These are phyloP conservation scores for Erpetoichthys calabaricus DNA, from an alignment of 2,797 vertebrate species.

Conservation along the genomic window DNA sequence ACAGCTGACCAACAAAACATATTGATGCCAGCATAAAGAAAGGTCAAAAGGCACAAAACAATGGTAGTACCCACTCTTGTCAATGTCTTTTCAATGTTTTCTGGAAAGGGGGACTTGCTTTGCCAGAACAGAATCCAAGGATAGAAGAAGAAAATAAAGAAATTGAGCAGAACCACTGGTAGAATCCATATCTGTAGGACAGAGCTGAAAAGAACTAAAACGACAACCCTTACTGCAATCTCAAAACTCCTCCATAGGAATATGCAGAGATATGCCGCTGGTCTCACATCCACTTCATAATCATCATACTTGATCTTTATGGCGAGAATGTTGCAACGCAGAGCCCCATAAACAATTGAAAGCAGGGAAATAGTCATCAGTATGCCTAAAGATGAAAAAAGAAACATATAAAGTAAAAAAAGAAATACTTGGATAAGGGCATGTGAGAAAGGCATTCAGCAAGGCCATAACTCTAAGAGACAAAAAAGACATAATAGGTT, in stretches of 20 bases:
- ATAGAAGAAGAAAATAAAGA: slow-evolving; percentile 73
- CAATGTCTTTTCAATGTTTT: slow-evolving; percentile 89
- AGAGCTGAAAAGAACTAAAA: slow-evolving; percentile 88
- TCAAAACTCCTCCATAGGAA: slow-evolving; percentile 93
- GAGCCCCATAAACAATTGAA: slow-evolving; percentile 88
- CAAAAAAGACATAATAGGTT: no score
- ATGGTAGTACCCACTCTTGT: slow-evolving; percentile 79
- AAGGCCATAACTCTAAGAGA: no score
- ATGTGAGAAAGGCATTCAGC: background rate
- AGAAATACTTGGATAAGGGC: slow-evolving; percentile 3
- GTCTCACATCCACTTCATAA: slow-evolving; percentile 72
- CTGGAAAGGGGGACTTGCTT: slow-evolving; percentile 79
- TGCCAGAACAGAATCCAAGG: slow-evolving; percentile 88
- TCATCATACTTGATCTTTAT: slow-evolving; percentile 95
- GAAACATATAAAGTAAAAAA: slow-evolving; percentile 19
- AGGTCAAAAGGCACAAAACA: slow-evolving; percentile 79
- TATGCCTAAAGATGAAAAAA: slow-evolving; percentile 50
- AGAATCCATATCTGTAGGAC: slow-evolving; percentile 81
- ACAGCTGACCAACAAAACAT: slow-evolving; percentile 98
- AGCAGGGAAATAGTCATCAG: slow-evolving; percentile 85
- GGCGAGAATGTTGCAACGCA: slow-evolving; percentile 93
- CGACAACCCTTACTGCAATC: slow-evolving; percentile 76
- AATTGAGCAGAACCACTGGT: slow-evolving; percentile 68
- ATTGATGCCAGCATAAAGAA: slow-evolving; percentile 89
- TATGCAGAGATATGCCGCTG: slow-evolving; percentile 77